Conservation (phyloP, 2,888 invertebrate genomes). For the Mythimna pallens region DNA sequence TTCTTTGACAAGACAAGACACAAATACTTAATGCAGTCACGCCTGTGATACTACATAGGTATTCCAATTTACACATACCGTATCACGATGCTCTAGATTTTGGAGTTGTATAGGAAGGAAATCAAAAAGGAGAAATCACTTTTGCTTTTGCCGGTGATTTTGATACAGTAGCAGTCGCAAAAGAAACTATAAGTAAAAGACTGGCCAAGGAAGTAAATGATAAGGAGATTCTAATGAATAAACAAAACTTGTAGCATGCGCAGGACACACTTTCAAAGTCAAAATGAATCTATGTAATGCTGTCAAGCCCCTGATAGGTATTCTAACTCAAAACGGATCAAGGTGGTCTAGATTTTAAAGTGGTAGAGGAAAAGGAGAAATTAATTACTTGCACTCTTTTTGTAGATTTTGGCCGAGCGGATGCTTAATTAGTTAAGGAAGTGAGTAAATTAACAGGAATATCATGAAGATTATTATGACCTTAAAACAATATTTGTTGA, state of each 20-base stretch:
- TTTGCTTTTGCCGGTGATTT: neutral
- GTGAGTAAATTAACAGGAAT: neutral
- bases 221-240: neutral
- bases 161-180: neutral
- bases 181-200: too few relatives aligned
- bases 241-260: neutral
- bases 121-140: neutral
- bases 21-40: slow-evolving; percentile 56
- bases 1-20: slow-evolving; percentile 53
- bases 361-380: neutral
- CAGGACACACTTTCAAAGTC: neutral
- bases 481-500: neutral
- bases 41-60: slow-evolving; percentile 26
- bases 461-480: neutral
- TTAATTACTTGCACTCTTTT: neutral
- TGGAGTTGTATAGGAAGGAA: neutral
- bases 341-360: too few relatives aligned
- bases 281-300: slow-evolving; percentile 7
- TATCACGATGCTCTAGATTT: slow-evolving; percentile 34
- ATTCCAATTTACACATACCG: slow-evolving; percentile 49
- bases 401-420: neutral
- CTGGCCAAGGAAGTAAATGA: neutral
- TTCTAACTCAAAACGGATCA: too few relatives aligned
- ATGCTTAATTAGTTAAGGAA: neutral
- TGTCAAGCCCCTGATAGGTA: slow-evolving; percentile 33